Percentiles rank a stretch among this genome's conserved stretches.
These are phyloP conservation scores for Poecilia gillii DNA, from an alignment of 2,797 vertebrate species.

Conservation along the genomic window DNA sequence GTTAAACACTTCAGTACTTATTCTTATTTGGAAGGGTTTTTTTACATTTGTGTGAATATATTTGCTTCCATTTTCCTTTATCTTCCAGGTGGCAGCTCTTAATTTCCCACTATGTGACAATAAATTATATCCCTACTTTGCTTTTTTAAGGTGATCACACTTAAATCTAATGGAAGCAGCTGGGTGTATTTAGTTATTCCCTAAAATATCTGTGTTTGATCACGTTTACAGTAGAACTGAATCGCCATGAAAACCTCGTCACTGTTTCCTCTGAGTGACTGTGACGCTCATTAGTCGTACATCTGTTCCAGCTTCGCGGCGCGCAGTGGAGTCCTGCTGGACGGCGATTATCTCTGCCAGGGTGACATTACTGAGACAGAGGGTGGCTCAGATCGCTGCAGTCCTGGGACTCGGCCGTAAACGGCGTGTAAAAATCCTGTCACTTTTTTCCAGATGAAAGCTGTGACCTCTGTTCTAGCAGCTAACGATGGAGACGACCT, in stretches of 20 bases:
- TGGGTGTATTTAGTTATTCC: not conserved
- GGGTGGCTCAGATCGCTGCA: conserved; percentile 17
- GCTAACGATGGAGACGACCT: conserved; percentile 52
- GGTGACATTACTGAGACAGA: conserved; percentile 45
- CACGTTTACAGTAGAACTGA: conserved; percentile 8
- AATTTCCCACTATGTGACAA: not conserved
- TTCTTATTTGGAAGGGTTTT: not conserved
- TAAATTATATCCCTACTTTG: not conserved
- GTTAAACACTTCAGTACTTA: not conserved
- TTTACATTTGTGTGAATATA: not conserved
- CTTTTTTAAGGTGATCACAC: not conserved
- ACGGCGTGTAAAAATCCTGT: conserved; percentile 30
- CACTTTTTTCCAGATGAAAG: conserved; percentile 59
- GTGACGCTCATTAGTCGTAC: conserved; percentile 1
- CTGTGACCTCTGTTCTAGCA: conserved; percentile 56
- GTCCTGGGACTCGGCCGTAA: conserved; percentile 21
- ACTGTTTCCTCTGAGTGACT: conserved; percentile 1
- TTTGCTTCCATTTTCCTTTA: not conserved
- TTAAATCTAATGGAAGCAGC: not conserved
- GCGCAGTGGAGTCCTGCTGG: conserved; percentile 5
- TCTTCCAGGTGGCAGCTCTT: too few species aligned
- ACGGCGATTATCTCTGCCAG: conserved; percentile 25
- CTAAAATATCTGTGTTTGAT: not conserved
- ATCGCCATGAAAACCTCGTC: not conserved
- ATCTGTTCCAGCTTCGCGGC: conserved; percentile 17